These are phyloP conservation scores for Pygathrix nemaeus DNA, from an alignment of 2,113 vertebrate species.

Conservation along the genomic window DNA sequence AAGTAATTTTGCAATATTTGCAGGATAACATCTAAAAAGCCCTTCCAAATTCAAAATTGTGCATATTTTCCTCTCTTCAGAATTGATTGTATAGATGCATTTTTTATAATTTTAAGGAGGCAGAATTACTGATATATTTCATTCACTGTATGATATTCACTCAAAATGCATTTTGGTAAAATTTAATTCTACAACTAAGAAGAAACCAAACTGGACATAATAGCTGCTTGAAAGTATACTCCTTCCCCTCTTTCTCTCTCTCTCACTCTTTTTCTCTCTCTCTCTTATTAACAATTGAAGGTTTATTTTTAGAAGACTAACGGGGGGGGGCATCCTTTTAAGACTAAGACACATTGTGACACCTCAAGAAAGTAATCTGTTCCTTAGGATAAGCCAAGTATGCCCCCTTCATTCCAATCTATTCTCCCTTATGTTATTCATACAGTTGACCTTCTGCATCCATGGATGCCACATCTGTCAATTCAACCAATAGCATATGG, in stretches of 20 bases:
- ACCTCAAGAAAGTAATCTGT: neutral
- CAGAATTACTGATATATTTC: neutral
- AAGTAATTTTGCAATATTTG: neutral
- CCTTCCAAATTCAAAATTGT: neutral
- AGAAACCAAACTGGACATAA: neutral
- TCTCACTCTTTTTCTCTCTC: neutral
- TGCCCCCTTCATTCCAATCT: neutral
- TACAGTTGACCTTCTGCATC: neutral
- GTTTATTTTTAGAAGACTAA: neutral
- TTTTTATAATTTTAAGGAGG: neutral
- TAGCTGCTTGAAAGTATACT: neutral
- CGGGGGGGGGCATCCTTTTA: neutral
- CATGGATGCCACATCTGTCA: neutral
- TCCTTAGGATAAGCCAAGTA: neutral
- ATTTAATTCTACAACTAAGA: neutral
- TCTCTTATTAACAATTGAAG: neutral
- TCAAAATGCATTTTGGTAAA: constrained; percentile 4
- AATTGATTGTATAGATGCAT: neutral
- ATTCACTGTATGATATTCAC: neutral
- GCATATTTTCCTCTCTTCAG: neutral
- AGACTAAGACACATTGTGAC: neutral
- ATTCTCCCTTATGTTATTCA: neutral
- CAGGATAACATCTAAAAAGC: neutral
- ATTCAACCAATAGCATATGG: neutral
- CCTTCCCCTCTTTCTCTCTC: too few relatives aligned